Base-by-base conservation (phyloP, 2,797 vertebrate genomes). In the Neopelma chrysocephalum region DNA sequence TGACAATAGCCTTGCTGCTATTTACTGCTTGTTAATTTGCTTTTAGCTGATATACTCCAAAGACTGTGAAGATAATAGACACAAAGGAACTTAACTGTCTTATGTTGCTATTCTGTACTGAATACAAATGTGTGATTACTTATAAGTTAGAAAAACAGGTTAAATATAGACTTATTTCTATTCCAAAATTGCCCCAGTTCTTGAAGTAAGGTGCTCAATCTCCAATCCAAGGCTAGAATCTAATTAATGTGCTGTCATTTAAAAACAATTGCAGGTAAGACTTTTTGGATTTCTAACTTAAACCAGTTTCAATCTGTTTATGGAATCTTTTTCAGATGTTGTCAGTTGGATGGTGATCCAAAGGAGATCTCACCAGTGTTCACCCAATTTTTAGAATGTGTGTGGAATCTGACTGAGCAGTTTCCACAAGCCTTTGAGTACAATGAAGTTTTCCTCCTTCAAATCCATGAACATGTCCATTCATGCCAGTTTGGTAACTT, bases 401-500 rank as follows among this genome's bases (percentile, higher is more conserved):
- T 99, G 29, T 99, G 99, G 99, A 99, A 99, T 96, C 97, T 99
- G 92, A 99, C 97, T 0, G 99, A 99, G 94, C 99, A 99, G 97
- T 99, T 99, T 95, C 99, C 99, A 42, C 97, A 98, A 97, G 99
- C 98, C 11, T 99, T 99, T 97, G 98, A 99, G 96, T 99, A 98
- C 98, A 99, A 98, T 53, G 99, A 99, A 96, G 99, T 98, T 93
- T 99, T 99, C 98, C 99, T 99, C 84, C 99, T 99, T 97, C 99
- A 99, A 98, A 99, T 99, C 95, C 99, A 99, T 11, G 99, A 99
- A 89, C 99, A 99, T 0, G 98, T 99, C 80, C 99, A 99, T 96
- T 99, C 99, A 3, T 99, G 99, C 96, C 99, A 99, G 83, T 99
- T 99, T 77, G 99, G 99, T 94, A 99, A 99, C 97, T 99, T 99